Percentiles rank a stretch among this genome's conserved stretches.
Evolutionary conservation across 2,113 vertebrate genomes (phyloP).

Genomic region (Hypomesus transpacificus): DNA sequence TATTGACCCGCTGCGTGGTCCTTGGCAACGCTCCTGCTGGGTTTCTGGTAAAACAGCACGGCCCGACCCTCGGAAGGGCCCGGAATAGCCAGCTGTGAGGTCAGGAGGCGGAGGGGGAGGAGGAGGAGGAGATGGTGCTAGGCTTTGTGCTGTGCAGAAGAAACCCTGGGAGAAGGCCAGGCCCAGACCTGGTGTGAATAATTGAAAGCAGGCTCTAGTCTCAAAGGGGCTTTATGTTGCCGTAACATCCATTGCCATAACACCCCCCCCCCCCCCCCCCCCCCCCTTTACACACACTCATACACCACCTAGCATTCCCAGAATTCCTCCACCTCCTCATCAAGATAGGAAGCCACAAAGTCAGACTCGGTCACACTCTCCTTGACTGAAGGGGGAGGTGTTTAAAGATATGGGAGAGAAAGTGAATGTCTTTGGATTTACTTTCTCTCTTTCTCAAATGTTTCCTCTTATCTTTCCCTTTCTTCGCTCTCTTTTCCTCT

Average conservation of each 20-base stretch:
- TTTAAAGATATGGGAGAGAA: background rate
- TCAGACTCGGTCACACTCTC: background rate
- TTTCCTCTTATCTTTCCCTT: background rate
- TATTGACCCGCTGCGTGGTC: slow-evolving; percentile 17
- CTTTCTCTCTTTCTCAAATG: background rate
- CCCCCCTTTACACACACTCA: slow-evolving; percentile 24
- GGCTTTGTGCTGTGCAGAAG: too few relatives aligned
- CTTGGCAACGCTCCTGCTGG: slow-evolving; percentile 12
- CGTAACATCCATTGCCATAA: slow-evolving; percentile 2
- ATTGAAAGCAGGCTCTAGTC: slow-evolving; percentile 38
- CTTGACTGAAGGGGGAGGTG: background rate
- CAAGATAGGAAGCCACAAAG: slow-evolving; percentile 37
- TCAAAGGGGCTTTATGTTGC: slow-evolving; percentile 21
- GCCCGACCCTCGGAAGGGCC: background rate
- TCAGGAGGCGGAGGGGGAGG: background rate
- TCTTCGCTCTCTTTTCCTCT: background rate
- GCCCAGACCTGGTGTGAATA: slow-evolving; percentile 32
- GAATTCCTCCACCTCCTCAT: slow-evolving; percentile 49
- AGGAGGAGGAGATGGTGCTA: background rate
- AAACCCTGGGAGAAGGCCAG: slow-evolving; percentile 17
- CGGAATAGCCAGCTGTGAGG: slow-evolving; percentile 28
- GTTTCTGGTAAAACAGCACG: slow-evolving; percentile 12
- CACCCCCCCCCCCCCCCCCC: background rate
- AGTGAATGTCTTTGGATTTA: background rate
- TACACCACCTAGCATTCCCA: slow-evolving; percentile 52